Conservation (phyloP, 2,888 invertebrate genomes). For the Ichneumoninae sp. region DNA sequence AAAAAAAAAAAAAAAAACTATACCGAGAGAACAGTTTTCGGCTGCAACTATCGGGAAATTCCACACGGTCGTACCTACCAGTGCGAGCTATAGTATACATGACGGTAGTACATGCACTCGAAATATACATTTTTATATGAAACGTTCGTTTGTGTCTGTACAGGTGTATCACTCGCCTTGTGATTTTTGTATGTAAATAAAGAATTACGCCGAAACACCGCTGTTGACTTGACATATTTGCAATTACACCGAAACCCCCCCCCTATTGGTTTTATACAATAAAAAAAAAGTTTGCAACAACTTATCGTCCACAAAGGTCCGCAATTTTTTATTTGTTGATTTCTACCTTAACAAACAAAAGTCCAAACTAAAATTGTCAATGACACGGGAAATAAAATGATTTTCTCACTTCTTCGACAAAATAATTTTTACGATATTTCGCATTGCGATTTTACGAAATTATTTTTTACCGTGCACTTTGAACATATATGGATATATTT, state of each 20-base stretch:
- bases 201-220: constrained; percentile 60
- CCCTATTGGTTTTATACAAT: neutral
- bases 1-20: constrained; percentile 40
- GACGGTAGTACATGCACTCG: constrained; percentile 50
- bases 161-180: constrained; percentile 53
- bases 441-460: too few species aligned
- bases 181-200: constrained; percentile 73
- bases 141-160: neutral
- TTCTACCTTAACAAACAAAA: too few species aligned
- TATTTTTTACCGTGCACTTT: too few species aligned
- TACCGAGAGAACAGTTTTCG: constrained; percentile 43
- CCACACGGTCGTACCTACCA: constrained; percentile 46
- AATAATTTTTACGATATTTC: too few species aligned
- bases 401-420: too few species aligned
- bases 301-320: too few species aligned
- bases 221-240: too few species aligned
- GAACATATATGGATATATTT: neutral
- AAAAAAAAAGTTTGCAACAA: too few species aligned
- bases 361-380: too few species aligned
- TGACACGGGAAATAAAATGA: too few species aligned
- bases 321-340: too few species aligned
- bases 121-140: constrained; percentile 22
- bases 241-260: too few species aligned
- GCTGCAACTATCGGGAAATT: constrained; percentile 20
- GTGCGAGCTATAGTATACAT: constrained; percentile 44